These are phyloP conservation scores for Archaeoteleia sp. DNA, from an alignment of 2,888 invertebrate species.

Conservation along the genomic window DNA sequence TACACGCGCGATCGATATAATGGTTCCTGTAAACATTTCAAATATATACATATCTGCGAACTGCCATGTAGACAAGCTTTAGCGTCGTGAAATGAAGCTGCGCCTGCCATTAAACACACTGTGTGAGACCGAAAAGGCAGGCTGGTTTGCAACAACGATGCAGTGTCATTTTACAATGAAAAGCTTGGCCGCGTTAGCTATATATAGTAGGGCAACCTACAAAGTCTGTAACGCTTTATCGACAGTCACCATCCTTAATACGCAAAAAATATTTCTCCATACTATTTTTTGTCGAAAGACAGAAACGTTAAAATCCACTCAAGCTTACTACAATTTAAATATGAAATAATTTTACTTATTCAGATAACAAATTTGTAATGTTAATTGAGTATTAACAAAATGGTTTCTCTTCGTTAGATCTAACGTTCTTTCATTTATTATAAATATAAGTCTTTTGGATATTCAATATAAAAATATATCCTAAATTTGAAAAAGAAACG, in stretches of 20 bases:
- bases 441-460: no score
- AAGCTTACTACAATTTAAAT: no score
- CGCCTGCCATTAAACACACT: conserved; percentile 29
- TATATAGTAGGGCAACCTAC: conserved; percentile 15
- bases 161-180: conserved; percentile 39
- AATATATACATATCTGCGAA: conserved; percentile 6
- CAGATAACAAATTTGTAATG: no score
- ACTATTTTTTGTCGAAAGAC: no score
- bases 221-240: conserved; percentile 31
- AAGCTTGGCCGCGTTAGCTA: conserved; percentile 21
- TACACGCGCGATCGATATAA: neutral
- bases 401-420: no score
- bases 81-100: conserved; percentile 19
- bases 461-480: no score
- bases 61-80: conserved; percentile 24
- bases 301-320: no score
- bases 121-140: conserved; percentile 26
- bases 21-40: conserved; percentile 10
- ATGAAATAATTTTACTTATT: no score
- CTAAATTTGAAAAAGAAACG: no score
- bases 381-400: no score
- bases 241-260: conserved; percentile 26
- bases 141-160: conserved; percentile 14
- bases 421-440: no score
- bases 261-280: conserved; percentile 26